Evolutionary conservation across 2,113 vertebrate genomes (phyloP), one percentile per base, ranked within the genome.

Genomic region (Ancistrus triradiatus): DNA sequence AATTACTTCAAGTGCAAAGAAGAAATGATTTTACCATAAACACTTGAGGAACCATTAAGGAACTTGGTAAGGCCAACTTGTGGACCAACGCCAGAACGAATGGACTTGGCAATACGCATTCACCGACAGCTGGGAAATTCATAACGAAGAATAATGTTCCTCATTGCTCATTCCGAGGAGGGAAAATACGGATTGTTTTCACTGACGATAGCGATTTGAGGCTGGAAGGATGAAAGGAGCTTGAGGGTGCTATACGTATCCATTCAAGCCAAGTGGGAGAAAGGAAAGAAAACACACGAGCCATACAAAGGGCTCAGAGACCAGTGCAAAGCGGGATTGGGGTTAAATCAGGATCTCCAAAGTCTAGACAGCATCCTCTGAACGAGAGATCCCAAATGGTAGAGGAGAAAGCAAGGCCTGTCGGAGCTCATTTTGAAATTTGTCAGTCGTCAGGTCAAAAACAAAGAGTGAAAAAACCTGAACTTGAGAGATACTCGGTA

Each of bases 301-400:
- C 44, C 38, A 7, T 25, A 17, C 8, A 37, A n/a, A 15, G 0
- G 9, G 35, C 9, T 28, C 51, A 47, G 38, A 19, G 63, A 38
- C 46, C n/a, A 24, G 5, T 24, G 25, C 28, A 18, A 27, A 25
- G 6, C 27, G 33, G 27, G 21, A 58, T 44, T 11, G 27, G 51
- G 52, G 44, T 58, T 49, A 58, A 48, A 50, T 49, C 14, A 50
- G 57, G 24, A 63, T 21, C 43, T 17, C 59, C 46, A 72, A 31
- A 6, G 56, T 78, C 81, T 81, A 88, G 83, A 90, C 80, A 10
- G 80, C 59, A 80, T 74, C 66, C 84, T 83, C 85, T 85, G 87
- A 85, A 84, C 74, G 73, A 48, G n/a, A 11, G 51, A 68, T 69
- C 19, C 66, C 52, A 56, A 21, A 0, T 21, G 60, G 62, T 14